Percentiles rank a stretch among this genome's conserved stretches.
Conservation (phyloP, 2,113 vertebrate genomes). For the Chionodraco myersi region DNA sequence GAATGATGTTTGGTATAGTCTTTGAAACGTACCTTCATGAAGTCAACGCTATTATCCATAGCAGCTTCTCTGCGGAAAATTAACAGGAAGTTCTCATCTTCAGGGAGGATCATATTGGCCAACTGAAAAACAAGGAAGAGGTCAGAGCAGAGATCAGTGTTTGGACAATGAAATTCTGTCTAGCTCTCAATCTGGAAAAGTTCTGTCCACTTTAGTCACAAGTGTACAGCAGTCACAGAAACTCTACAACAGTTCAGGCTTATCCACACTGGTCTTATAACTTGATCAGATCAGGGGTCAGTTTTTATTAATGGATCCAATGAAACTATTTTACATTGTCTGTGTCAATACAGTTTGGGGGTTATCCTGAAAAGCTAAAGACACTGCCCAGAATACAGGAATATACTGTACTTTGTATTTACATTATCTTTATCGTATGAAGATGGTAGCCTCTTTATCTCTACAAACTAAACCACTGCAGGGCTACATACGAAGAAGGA, state of each 20-base stretch:
- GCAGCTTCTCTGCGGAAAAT: conserved; percentile 91
- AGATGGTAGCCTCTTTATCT: neutral
- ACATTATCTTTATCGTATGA: neutral
- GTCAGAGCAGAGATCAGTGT: conserved; percentile 10
- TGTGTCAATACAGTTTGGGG: neutral
- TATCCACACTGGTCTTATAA: neutral
- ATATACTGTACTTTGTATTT: neutral
- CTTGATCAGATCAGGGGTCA: neutral
- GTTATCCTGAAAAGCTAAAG: neutral
- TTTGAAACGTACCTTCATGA: conserved; percentile 89
- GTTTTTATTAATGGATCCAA: neutral
- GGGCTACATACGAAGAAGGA: neutral
- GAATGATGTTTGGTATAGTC: neutral
- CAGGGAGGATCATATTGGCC: conserved; percentile 91
- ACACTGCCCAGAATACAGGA: neutral
- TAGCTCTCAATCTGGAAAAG: neutral
- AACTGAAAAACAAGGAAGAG: conserved; percentile 80
- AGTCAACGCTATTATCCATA: conserved; percentile 96
- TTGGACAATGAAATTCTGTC: neutral
- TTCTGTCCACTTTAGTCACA: neutral
- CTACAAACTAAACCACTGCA: neutral
- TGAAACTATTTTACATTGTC: neutral
- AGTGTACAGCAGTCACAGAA: neutral
- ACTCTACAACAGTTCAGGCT: neutral
- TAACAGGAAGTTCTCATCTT: conserved; percentile 95